phyloP scores from a whole-genome alignment of 2,797 vertebrate species.

The Heteromormyrus szaboi region DNA sequence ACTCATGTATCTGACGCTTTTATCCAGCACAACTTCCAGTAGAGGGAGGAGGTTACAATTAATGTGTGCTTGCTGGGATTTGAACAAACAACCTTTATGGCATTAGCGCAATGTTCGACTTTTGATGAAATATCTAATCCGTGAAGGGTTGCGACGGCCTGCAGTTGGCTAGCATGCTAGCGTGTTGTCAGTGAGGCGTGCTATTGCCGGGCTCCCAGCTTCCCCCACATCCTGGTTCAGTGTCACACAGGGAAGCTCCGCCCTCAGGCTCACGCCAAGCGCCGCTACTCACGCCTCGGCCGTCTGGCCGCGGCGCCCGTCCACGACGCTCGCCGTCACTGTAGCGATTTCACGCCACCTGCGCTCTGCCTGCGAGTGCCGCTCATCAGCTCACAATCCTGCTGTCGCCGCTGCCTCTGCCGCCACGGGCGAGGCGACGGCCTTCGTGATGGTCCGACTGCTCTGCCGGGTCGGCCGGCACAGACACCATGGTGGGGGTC shows the following conservation, averaged over 20 bases:
- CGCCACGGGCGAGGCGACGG: neutral
- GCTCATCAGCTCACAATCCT: neutral
- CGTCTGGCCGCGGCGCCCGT: neutral
- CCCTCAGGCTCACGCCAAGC: neutral
- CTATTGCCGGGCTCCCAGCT: neutral
- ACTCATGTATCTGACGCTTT: neutral
- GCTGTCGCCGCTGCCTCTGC: neutral
- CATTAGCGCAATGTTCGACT: neutral
- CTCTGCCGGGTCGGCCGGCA: neutral
- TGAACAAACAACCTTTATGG: neutral
- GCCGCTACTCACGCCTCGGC: neutral
- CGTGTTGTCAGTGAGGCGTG: neutral
- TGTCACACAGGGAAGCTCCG: neutral
- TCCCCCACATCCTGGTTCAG: neutral
- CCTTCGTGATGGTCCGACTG: neutral
- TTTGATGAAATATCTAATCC: neutral
- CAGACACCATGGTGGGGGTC: too few relatives aligned
- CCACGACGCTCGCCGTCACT: neutral
- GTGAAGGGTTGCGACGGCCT: neutral
- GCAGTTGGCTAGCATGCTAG: neutral
- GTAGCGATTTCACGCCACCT: neutral
- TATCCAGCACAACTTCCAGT: neutral
- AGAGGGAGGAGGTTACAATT: neutral
- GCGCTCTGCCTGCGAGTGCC: neutral
- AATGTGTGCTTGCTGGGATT: neutral